Base-by-base conservation (phyloP, 2,888 invertebrate species). In the Automeris io region DNA sequence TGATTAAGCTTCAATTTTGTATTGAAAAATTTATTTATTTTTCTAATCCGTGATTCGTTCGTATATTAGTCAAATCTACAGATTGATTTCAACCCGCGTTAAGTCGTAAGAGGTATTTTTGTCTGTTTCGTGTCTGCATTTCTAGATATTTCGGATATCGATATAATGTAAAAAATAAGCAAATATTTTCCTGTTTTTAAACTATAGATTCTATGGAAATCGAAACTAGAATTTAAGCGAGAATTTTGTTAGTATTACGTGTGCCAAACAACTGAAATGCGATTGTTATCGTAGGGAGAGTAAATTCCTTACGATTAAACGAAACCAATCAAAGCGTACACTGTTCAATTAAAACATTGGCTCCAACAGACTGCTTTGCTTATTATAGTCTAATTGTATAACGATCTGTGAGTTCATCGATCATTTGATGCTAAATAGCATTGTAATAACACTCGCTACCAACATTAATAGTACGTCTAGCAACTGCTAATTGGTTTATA, bases 271-370 rank as follows among this genome's bases (percentile, higher is more conserved):
- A 16, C 16, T 29, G 13, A 29, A 29, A 29, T 29, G 29, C 16
- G 8, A 29, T 29, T 29, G 29, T 29, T 29, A 29, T 29, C 29
- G 29, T 29, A 29, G 16, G 29, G 29, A 29, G 29, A 29, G 29
- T 29, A 29, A 29, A 29, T 29, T 29, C 29, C 29, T 8, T 4
- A 29, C 16, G 9, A 29, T 29, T 29, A 29, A 16, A 29, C 29
- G 29, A 16, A 29, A 29, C 29, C 16, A 16, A 29, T 29, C 8
- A 16, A 29, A 29, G 13, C 16, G 29, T 29, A 29, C 29, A 29
- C 16, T 13, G 16, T 29, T 29, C 16, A 29, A 29, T 29, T 29
- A 29, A 29, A 29, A 8, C 16, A 16, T 16, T 29, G 29, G 29
- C 29, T 29, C 29, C 29, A 16, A 16, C 16, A 29, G 16, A 29